Evolutionary conservation across 2,888 invertebrate genomes (phyloP).

Genomic region (Folsomia candida): DNA sequence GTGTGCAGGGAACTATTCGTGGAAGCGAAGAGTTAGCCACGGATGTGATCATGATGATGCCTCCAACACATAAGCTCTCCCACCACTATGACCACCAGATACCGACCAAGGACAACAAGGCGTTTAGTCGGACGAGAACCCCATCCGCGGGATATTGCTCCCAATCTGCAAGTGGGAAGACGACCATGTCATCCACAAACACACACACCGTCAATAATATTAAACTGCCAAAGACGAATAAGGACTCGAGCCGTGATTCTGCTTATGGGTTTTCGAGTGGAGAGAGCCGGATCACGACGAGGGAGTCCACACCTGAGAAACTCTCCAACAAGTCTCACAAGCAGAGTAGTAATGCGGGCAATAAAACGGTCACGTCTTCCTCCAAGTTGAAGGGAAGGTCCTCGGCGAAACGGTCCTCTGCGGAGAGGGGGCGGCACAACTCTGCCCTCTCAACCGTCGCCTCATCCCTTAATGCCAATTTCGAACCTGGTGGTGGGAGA

Average conservation of each 20-base stretch:
- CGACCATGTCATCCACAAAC: constrained; percentile 28
- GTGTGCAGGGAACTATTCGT: constrained; percentile 44
- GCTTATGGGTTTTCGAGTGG: constrained; percentile 53
- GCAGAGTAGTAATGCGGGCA: not conserved
- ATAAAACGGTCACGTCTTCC: not conserved
- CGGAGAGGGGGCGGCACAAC: constrained; percentile 33
- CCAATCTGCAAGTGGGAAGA: constrained; percentile 19
- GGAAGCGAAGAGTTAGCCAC: constrained; percentile 47
- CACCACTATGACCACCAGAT: not conserved
- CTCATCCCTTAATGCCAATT: constrained; percentile 35
- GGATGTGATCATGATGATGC: constrained; percentile 33
- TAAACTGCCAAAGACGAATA: constrained; percentile 22
- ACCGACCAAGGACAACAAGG: not conserved
- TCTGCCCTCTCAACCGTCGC: constrained; percentile 41
- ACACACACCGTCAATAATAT: not conserved
- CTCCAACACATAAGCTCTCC: not conserved
- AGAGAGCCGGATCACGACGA: constrained; percentile 52
- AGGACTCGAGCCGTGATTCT: constrained; percentile 52
- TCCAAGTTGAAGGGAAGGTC: not conserved
- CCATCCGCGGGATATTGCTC: constrained; percentile 3
- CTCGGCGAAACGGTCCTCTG: constrained; percentile 1
- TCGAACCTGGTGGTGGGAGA: not conserved
- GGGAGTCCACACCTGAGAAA: constrained; percentile 49
- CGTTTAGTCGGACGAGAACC: not conserved
- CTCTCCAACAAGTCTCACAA: not conserved